Percentiles rank a stretch among this genome's conserved stretches.
phyloP scores from a whole-genome alignment of 2,888 invertebrate species.

The Horisme vitalbata region DNA sequence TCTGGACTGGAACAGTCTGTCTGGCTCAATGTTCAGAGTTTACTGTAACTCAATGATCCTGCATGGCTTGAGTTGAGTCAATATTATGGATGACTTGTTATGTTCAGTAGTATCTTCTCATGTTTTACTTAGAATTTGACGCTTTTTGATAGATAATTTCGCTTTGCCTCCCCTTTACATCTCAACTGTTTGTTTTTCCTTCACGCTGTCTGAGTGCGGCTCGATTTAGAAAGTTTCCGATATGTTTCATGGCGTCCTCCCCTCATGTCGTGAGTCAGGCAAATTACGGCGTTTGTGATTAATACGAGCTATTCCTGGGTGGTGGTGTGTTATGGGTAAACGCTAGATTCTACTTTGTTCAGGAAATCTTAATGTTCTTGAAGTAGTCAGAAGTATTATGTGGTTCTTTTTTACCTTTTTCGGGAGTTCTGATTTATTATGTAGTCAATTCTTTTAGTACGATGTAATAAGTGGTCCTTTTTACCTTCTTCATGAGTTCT shows the following conservation, averaged over 20 bases:
- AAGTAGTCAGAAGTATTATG: too few species aligned
- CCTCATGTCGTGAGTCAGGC: conserved; percentile 77
- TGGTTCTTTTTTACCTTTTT: background rate
- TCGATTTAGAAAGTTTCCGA: conserved; percentile 73
- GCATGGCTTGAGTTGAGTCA: background rate
- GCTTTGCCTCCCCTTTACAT: conserved; percentile 39
- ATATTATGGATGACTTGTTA: background rate
- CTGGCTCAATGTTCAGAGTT: too few species aligned
- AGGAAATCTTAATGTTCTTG: background rate
- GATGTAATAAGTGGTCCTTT: too few species aligned
- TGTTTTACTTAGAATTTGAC: conserved; percentile 23
- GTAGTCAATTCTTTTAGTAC: background rate
- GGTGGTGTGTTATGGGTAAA: conserved; percentile 46
- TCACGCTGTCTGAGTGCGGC: conserved; percentile 55
- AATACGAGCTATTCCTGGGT: conserved; percentile 74
- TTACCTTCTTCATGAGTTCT: background rate
- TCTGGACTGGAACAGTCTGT: background rate
- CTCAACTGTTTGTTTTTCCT: conserved; percentile 58
- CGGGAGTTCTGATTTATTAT: background rate
- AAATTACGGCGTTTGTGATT: conserved; percentile 77
- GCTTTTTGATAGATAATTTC: conserved; percentile 27
- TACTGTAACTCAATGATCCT: too few species aligned
- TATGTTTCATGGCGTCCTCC: conserved; percentile 60
- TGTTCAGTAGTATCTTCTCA: background rate
- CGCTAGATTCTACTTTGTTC: conserved; percentile 61